Percentiles rank a stretch among this genome's conserved stretches.
Evolutionary conservation across 2,113 vertebrate species (phyloP).

Genomic region (Elachura formosa): DNA sequence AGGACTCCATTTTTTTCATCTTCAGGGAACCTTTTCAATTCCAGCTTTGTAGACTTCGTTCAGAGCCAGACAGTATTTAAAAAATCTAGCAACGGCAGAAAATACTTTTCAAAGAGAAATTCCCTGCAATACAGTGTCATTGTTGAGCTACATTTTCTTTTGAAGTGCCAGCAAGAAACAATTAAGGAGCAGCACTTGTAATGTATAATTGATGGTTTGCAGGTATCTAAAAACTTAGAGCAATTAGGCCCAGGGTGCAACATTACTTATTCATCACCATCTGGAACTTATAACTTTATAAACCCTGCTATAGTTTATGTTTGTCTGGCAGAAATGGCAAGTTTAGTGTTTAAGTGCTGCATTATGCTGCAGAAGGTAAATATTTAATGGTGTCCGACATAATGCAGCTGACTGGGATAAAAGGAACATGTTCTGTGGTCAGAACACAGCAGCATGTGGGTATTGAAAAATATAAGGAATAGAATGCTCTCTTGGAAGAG

Average conservation of each 20-base stretch:
- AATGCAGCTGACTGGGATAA: conserved; percentile 4
- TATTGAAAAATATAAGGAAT: not conserved
- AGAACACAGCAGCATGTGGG: not conserved
- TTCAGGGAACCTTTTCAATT: not conserved
- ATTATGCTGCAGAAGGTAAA: conserved; percentile 60
- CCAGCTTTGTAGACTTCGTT: not conserved
- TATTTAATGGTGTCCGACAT: conserved; percentile 50
- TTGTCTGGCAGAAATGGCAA: conserved; percentile 55
- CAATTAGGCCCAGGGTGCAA: conserved; percentile 48
- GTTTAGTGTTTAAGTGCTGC: conserved; percentile 24
- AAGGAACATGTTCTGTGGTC: not conserved
- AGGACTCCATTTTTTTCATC: not conserved
- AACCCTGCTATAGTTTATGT: conserved; percentile 34
- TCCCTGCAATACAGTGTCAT: not conserved
- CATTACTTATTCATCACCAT: conserved; percentile 64
- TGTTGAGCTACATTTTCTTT: conserved; percentile 47
- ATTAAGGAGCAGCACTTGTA: conserved; percentile 56
- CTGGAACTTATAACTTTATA: conserved; percentile 53
- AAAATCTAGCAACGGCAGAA: not conserved
- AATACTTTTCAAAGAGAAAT: conserved; percentile 36
- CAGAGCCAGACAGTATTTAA: not conserved
- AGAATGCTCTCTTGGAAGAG: not conserved
- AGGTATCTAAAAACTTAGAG: conserved; percentile 56
- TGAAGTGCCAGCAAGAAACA: conserved; percentile 55
- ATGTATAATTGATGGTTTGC: conserved; percentile 62